Conservation (phyloP, 2,888 invertebrate genomes). For the Pandemis corylana region DNA sequence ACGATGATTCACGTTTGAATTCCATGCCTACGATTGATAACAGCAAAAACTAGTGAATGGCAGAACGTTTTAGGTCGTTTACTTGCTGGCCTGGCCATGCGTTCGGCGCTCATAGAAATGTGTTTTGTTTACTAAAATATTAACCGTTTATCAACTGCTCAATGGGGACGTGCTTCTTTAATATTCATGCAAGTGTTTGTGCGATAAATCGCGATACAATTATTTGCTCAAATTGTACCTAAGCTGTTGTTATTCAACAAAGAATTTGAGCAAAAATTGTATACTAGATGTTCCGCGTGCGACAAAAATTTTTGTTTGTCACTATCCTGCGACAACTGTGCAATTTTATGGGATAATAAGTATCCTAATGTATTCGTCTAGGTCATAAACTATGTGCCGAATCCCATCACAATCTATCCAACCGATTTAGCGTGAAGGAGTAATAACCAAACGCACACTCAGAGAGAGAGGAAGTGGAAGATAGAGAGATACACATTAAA, state of each 20-base stretch:
- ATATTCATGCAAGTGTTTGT: not conserved
- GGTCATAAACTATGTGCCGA: no score
- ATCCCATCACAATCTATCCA: no score
- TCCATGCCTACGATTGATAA: conserved; percentile 82
- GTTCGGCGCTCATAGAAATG: conserved; percentile 49
- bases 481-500: no score
- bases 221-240: not conserved
- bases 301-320: no score
- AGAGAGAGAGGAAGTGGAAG: no score
- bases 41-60: conserved; percentile 79
- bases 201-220: not conserved
- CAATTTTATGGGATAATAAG: no score
- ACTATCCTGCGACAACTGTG: no score
- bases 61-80: conserved; percentile 73
- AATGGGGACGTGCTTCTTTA: conserved; percentile 13
- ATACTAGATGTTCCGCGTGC: no score
- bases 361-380: no score
- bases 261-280: not conserved
- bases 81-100: conserved; percentile 67
- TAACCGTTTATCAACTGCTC: conserved; percentile 39
- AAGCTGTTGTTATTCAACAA: conserved; percentile 1
- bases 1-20: conserved; percentile 82
- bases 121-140: conserved; percentile 62
- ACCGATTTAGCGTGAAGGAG: no score
- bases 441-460: no score